Conservation (phyloP, 2,888 invertebrate species). For the Epiblema foenella region DNA sequence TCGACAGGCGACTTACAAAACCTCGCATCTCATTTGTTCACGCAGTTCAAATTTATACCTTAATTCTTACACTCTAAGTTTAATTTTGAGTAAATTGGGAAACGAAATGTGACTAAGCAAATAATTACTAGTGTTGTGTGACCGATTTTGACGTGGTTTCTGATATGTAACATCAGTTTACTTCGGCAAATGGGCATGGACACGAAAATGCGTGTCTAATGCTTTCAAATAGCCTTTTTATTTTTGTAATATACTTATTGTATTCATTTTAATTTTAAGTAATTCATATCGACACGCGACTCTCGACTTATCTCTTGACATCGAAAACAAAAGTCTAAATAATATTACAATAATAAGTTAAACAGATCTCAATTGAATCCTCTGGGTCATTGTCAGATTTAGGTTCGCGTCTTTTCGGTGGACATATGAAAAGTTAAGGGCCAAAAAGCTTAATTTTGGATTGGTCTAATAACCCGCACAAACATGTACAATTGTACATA, state of each 20-base stretch:
- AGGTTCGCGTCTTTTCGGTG: too few relatives aligned
- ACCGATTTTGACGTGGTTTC: background rate
- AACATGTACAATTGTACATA: too few relatives aligned
- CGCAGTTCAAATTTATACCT: background rate
- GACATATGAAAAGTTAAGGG: too few relatives aligned
- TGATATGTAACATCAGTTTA: background rate
- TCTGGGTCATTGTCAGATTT: too few relatives aligned
- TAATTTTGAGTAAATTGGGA: background rate
- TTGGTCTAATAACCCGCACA: too few relatives aligned
- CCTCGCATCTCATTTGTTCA: background rate
- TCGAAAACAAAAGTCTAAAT: too few relatives aligned
- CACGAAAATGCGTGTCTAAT: background rate
- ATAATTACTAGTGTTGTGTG: background rate
- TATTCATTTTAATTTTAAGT: background rate
- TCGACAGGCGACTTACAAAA: constrained; percentile 56
- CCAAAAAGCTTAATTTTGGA: too few relatives aligned
- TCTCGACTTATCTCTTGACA: too few relatives aligned
- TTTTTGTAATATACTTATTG: background rate
- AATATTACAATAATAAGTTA: too few relatives aligned
- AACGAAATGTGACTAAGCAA: background rate
- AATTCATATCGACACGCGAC: too few relatives aligned
- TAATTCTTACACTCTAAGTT: background rate
- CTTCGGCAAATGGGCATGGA: background rate
- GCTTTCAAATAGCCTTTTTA: background rate
- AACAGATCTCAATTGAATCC: too few relatives aligned